Conservation (phyloP, 1,140 invertebrate species). For the Phymorhynchus buccinoides region DNA sequence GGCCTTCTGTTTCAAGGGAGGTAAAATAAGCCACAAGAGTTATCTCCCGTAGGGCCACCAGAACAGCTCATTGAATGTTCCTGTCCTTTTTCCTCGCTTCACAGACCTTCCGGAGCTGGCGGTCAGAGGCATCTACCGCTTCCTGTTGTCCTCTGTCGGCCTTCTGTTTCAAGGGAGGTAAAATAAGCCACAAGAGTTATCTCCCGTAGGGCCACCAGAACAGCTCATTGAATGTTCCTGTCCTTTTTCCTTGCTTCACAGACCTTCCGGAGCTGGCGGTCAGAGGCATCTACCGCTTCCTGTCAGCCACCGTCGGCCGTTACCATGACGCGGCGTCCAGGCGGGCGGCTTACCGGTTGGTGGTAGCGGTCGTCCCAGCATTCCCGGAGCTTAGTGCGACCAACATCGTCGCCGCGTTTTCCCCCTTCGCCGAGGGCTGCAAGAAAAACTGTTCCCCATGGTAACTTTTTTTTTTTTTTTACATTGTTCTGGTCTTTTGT, state of each 20-base stretch:
- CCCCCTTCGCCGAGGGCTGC: slow-evolving; percentile 79
- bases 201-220: too few relatives aligned
- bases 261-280: slow-evolving; percentile 85
- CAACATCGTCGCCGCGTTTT: slow-evolving; percentile 79
- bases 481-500: not conserved
- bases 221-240: not conserved
- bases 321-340: slow-evolving; percentile 86
- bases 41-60: too few relatives aligned
- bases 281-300: slow-evolving; percentile 83
- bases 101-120: slow-evolving; percentile 85
- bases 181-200: too few relatives aligned
- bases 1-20: too few relatives aligned
- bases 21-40: too few relatives aligned
- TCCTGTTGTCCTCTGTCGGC: too few relatives aligned
- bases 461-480: slow-evolving; percentile 29
- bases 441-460: slow-evolving; percentile 50
- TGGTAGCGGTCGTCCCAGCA: slow-evolving; percentile 79
- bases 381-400: slow-evolving; percentile 83
- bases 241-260: slow-evolving; percentile 64
- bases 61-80: not conserved
- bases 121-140: slow-evolving; percentile 84
- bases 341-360: slow-evolving; percentile 81
- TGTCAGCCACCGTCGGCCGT: slow-evolving; percentile 82
- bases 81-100: not conserved
- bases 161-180: too few relatives aligned